These are phyloP conservation scores for Lycophotia porphyrea DNA, from an alignment of 2,888 invertebrate genomes.

Conservation along the genomic window DNA sequence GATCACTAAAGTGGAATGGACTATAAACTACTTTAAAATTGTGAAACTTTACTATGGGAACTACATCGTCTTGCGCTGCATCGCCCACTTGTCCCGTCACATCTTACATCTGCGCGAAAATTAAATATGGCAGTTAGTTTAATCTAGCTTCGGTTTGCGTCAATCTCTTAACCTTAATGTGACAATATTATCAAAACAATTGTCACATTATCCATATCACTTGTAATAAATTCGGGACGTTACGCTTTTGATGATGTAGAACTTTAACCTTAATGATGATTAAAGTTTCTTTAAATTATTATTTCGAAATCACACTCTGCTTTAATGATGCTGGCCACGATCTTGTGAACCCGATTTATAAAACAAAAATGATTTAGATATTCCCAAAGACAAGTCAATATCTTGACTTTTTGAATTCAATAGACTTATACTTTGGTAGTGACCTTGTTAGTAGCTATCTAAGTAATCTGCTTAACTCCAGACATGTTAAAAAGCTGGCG, in stretches of 20 bases:
- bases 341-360: constrained; percentile 18
- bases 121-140: constrained; percentile 34
- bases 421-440: neutral
- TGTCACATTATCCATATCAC: constrained; percentile 41
- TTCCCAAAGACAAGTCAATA: neutral
- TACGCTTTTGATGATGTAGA: constrained; percentile 38
- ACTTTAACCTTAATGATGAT: constrained; percentile 44
- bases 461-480: constrained; percentile 15
- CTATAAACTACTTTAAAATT: constrained; percentile 42
- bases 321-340: constrained; percentile 20
- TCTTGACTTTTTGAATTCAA: neutral
- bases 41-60: constrained; percentile 40
- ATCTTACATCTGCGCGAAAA: constrained; percentile 38
- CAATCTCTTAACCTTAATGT: constrained; percentile 47
- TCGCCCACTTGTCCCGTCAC: constrained; percentile 37
- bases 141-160: constrained; percentile 48
- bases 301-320: constrained; percentile 45
- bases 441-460: constrained; percentile 13
- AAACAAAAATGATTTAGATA: neutral
- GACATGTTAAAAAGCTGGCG: constrained; percentile 32
- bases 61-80: constrained; percentile 35
- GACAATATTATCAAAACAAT: constrained; percentile 55
- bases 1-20: constrained; percentile 19
- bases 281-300: constrained; percentile 38
- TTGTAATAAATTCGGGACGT: constrained; percentile 26